A percentile compares a stretch with the other conserved stretches of the same genome.
Conservation (phyloP, 2,888 invertebrate genomes). For the Rhamnusium bicolor region DNA sequence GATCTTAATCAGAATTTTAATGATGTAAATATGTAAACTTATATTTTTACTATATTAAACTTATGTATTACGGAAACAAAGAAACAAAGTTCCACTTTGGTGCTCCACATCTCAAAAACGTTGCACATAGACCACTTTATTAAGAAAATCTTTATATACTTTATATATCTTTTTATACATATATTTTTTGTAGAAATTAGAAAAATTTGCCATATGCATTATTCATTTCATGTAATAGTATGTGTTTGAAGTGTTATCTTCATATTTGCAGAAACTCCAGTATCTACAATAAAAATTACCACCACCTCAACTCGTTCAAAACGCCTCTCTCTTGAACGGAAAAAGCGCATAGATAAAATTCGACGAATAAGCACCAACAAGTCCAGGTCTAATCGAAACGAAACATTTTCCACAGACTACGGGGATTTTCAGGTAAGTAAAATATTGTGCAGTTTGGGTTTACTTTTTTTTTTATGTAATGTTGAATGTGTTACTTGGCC, state of each 20-base stretch:
- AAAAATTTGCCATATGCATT: neutral
- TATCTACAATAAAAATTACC: slow-evolving; percentile 4
- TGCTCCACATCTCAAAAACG: no score
- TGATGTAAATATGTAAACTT: no score
- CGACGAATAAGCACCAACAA: slow-evolving; percentile 19
- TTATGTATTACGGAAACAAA: no score
- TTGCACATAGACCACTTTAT: no score
- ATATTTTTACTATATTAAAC: no score
- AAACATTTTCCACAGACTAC: slow-evolving; percentile 28
- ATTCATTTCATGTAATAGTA: neutral
- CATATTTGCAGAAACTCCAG: slow-evolving; percentile 10
- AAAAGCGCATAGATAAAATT: slow-evolving; percentile 37
- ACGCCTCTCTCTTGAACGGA: slow-evolving; percentile 38
- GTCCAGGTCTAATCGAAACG: neutral
- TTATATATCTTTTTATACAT: no score
- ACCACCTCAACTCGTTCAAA: slow-evolving; percentile 7
- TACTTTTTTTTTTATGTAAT: no score
- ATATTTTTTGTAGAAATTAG: no score
- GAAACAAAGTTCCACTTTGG: no score
- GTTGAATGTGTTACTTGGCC: neutral
- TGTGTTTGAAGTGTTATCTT: neutral
- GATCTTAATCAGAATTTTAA: no score
- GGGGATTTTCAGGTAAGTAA: slow-evolving; percentile 39
- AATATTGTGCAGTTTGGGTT: neutral
- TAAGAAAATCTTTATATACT: no score